Evolutionary conservation across 1,140 invertebrate genomes (phyloP), one percentile per base, ranked within the genome.

Genomic region (Drosophila virilis): DNA sequence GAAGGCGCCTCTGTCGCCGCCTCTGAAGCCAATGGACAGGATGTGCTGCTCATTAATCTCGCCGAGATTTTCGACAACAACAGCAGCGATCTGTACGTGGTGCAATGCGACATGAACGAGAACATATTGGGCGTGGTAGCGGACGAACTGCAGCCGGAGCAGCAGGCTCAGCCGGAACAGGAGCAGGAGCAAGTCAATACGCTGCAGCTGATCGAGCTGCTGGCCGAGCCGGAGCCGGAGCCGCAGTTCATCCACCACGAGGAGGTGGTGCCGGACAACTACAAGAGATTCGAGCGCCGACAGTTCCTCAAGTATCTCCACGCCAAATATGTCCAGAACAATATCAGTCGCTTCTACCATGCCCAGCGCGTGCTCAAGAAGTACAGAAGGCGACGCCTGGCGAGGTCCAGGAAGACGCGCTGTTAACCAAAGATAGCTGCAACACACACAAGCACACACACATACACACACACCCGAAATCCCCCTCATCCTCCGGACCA

Each of bases 91-190:
- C 72, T 92, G 2, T 92, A 90, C 57, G 84, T 92, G 76, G 84
- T 92, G 50, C 84, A 92, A 54, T 92, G 91, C 72, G 91, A 92
- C 62, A 90, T 92, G 80, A 92, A 91, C 40, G 91, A 91, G 64
- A 92, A 92, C 43, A 85, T 91, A 10, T 51, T 91, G 50, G 62
- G 79, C 3, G 70, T 90, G 54, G 88, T 91, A 7, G 57, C 67
- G 7, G 77, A 50, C 13, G 77, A 76, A 1, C 51, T 32, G 15
- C 68, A 77, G 8, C 45, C 45, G 15, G 55, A 51, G 10, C 15
- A 28, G 22, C 43, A 33, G 8, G 33, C 1, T 0, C 58, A 33
- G 32, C 45, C 32, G 13, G 43, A 46, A 9, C 65, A 50, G 13
- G 32, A 1, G 10, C 38, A 1, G 38, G 77, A 67, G 13, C 77